A percentile compares a stretch with the other conserved stretches of the same genome.
phyloP scores from a whole-genome alignment of 2,113 vertebrate species.

The Cyphomyrus discorhynchus region DNA sequence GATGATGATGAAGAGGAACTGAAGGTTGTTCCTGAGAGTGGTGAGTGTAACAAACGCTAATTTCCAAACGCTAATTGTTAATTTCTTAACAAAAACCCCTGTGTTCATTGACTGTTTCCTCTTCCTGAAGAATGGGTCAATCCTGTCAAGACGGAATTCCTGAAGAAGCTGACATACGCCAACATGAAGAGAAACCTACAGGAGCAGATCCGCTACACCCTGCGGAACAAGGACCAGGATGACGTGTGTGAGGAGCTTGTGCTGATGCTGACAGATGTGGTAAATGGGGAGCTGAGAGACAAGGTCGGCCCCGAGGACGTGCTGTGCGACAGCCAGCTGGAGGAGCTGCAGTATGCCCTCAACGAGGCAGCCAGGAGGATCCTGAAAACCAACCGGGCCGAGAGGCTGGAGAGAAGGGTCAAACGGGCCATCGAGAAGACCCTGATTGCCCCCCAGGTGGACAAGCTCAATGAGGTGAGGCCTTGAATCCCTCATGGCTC shows the following conservation, averaged over 20 bases:
- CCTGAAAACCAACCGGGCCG: constrained; percentile 48
- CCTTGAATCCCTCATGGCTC: not conserved
- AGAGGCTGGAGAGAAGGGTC: constrained; percentile 45
- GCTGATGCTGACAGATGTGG: constrained; percentile 51
- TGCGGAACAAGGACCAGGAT: constrained; percentile 49
- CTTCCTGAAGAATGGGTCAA: constrained; percentile 53
- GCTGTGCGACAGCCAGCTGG: constrained; percentile 40
- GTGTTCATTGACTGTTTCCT: not conserved
- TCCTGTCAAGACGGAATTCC: constrained; percentile 58
- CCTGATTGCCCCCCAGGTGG: constrained; percentile 54
- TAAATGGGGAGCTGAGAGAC: constrained; percentile 45
- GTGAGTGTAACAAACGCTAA: constrained; percentile 38
- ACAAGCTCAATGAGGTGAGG: constrained; percentile 52
- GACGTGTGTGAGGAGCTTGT: constrained; percentile 61
- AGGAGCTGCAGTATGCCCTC: constrained; percentile 49
- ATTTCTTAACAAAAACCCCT: not conserved
- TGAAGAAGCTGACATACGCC: constrained; percentile 63
- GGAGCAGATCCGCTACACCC: constrained; percentile 57
- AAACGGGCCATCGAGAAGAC: constrained; percentile 59
- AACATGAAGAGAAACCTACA: constrained; percentile 65
- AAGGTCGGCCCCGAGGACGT: constrained; percentile 58
- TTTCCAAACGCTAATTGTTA: not conserved
- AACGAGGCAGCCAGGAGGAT: constrained; percentile 48
- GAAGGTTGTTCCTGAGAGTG: constrained; percentile 35
- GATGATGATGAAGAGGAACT: not conserved